Conservation (phyloP, 92 coral and sea anemone genomes). For the Virgularia gustaviana region DNA sequence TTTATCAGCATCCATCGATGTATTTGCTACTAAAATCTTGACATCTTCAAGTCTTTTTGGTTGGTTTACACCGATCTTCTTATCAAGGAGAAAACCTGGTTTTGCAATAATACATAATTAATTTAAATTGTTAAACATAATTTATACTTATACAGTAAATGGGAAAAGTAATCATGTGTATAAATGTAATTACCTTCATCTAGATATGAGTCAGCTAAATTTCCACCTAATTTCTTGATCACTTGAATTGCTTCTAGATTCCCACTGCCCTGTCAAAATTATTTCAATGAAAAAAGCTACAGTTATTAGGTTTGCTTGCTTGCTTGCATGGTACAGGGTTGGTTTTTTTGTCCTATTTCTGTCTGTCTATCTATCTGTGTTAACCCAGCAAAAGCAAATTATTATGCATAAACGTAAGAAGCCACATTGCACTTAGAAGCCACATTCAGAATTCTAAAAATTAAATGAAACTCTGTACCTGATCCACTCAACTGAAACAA, state of each 20-base stretch:
- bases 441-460: no score
- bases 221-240: slow-evolving; percentile 97
- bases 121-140: background rate
- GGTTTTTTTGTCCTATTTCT: background rate
- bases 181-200: slow-evolving; percentile 72
- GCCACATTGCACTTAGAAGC: no score
- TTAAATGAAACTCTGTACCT: no score
- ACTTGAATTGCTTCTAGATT: slow-evolving; percentile 95
- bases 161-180: background rate
- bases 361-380: background rate
- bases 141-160: background rate
- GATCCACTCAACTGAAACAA: no score
- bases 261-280: slow-evolving; percentile 70
- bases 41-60: slow-evolving; percentile 95
- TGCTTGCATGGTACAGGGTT: background rate
- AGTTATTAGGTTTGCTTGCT: background rate
- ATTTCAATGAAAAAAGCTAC: background rate
- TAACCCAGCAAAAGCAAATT: background rate
- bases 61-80: slow-evolving; percentile 97
- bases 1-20: slow-evolving; percentile 99
- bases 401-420: background rate
- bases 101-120: background rate
- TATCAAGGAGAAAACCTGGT: slow-evolving; percentile 87
- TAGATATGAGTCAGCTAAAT: slow-evolving; percentile 83
- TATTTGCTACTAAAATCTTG: slow-evolving; percentile 83